Percentiles rank a stretch among this genome's conserved stretches.
Evolutionary conservation across 1,140 invertebrate genomes (phyloP).

Genomic region (Patella vulgata): DNA sequence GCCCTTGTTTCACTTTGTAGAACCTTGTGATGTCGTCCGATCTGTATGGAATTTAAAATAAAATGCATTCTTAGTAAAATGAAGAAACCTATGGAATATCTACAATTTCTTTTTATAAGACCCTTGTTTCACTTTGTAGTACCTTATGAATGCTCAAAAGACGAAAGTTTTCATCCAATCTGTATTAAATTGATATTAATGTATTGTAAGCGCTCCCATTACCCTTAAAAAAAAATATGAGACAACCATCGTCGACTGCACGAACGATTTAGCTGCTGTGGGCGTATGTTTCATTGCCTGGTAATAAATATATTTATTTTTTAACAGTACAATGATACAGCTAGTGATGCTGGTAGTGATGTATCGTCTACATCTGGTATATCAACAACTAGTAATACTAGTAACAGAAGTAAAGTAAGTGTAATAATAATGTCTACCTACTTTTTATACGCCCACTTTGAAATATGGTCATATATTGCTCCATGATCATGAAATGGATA

Average conservation of each 20-base stretch:
- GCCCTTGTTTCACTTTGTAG: no score
- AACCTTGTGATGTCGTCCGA: no score
- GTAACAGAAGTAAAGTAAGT: constrained; percentile 30
- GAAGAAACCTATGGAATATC: no score
- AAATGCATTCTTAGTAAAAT: constrained; percentile 5
- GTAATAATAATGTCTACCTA: not conserved
- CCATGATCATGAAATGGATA: not conserved
- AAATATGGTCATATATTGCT: not conserved
- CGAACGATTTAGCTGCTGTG: no score
- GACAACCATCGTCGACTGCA: not conserved
- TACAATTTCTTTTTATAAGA: not conserved
- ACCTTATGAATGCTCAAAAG: no score
- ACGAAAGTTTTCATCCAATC: no score
- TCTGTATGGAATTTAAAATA: constrained; percentile 5
- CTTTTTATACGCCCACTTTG: no score
- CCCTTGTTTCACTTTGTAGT: no score
- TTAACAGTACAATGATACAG: constrained; percentile 9
- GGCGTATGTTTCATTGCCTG: no score
- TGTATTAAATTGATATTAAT: no score
- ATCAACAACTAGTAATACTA: constrained; percentile 33
- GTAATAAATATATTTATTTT: no score
- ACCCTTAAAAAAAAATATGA: not conserved
- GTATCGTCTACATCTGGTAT: constrained; percentile 40
- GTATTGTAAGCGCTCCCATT: no score
- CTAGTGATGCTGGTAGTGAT: constrained; percentile 45